Evolutionary conservation across 2,888 invertebrate genomes (phyloP).

Genomic region (Aromia moschata): DNA sequence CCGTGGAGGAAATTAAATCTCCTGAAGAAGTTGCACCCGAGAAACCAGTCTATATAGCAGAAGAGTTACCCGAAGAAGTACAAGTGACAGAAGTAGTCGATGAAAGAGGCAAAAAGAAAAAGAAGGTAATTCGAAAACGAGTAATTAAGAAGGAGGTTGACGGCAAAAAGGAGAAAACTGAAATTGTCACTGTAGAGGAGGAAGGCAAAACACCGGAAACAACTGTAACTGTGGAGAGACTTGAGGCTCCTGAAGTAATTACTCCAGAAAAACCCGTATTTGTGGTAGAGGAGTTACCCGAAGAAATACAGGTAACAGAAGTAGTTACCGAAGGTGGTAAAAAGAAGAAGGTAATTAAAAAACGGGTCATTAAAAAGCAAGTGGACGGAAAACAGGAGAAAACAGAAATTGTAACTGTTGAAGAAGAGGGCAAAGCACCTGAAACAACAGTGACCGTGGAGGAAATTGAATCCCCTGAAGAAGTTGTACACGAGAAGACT

Average conservation of each 20-base stretch:
- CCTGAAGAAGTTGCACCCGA: constrained; percentile 31
- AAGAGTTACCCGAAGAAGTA: constrained; percentile 49
- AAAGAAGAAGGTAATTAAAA: constrained; percentile 46
- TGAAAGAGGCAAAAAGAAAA: constrained; percentile 55
- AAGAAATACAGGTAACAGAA: constrained; percentile 48
- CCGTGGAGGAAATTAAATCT: constrained; percentile 35
- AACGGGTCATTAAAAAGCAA: constrained; percentile 61
- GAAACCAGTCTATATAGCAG: constrained; percentile 50
- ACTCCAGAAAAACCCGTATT: constrained; percentile 32
- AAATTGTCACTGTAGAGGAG: constrained; percentile 62
- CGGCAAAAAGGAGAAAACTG: constrained; percentile 60
- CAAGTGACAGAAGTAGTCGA: constrained; percentile 50
- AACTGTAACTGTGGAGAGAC: constrained; percentile 52
- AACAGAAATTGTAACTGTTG: constrained; percentile 62
- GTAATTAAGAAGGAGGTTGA: constrained; percentile 61
- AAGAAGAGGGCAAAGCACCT: constrained; percentile 53
- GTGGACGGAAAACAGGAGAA: constrained; percentile 57
- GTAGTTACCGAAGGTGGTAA: constrained; percentile 40
- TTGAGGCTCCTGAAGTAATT: constrained; percentile 36
- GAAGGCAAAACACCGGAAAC: constrained; percentile 61
- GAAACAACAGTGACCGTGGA: constrained; percentile 50
- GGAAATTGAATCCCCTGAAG: constrained; percentile 48
- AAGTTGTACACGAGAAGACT: constrained; percentile 58
- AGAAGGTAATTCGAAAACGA: constrained; percentile 48
- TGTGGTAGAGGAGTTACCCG: constrained; percentile 49